These are phyloP conservation scores for Anticlea derivata DNA, from an alignment of 2,888 invertebrate species.

Conservation along the genomic window DNA sequence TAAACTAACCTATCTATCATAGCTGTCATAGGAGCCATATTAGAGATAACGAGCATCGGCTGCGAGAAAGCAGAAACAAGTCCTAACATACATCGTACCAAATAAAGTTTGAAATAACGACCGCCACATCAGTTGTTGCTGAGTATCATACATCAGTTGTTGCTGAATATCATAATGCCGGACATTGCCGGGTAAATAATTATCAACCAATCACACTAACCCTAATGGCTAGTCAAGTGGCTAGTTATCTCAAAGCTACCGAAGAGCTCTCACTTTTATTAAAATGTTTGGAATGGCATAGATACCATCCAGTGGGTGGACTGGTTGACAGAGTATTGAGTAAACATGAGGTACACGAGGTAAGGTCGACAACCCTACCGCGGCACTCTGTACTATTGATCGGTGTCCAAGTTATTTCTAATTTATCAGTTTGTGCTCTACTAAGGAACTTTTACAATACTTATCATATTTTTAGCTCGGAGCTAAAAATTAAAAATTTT, in stretches of 20 bases:
- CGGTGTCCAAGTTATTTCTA: slow-evolving; percentile 61
- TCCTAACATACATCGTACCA: slow-evolving; percentile 23
- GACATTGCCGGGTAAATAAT: background rate
- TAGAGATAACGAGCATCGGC: slow-evolving; percentile 61
- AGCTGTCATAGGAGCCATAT: slow-evolving; percentile 62
- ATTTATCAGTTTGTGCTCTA: slow-evolving; percentile 54
- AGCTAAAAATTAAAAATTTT: slow-evolving; percentile 5
- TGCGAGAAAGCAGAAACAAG: slow-evolving; percentile 40
- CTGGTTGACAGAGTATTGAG: slow-evolving; percentile 70
- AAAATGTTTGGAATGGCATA: slow-evolving; percentile 61
- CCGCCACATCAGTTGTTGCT: slow-evolving; percentile 6
- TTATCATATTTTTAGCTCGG: background rate
- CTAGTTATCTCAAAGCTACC: slow-evolving; percentile 39
- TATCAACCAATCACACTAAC: slow-evolving; percentile 10
- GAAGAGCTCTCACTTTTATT: slow-evolving; percentile 52
- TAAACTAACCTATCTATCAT: slow-evolving; percentile 74
- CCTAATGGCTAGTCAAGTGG: slow-evolving; percentile 17
- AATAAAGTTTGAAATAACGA: slow-evolving; percentile 22
- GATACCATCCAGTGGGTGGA: slow-evolving; percentile 73
- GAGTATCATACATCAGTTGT: slow-evolving; percentile 8
- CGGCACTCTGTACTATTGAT: slow-evolving; percentile 57
- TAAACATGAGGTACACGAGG: slow-evolving; percentile 61
- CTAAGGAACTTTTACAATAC: slow-evolving; percentile 3
- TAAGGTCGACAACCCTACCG: slow-evolving; percentile 70
- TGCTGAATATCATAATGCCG: slow-evolving; percentile 9